phyloP scores from a whole-genome alignment of 2,113 vertebrate species.

The Dasyprocta punctata region DNA sequence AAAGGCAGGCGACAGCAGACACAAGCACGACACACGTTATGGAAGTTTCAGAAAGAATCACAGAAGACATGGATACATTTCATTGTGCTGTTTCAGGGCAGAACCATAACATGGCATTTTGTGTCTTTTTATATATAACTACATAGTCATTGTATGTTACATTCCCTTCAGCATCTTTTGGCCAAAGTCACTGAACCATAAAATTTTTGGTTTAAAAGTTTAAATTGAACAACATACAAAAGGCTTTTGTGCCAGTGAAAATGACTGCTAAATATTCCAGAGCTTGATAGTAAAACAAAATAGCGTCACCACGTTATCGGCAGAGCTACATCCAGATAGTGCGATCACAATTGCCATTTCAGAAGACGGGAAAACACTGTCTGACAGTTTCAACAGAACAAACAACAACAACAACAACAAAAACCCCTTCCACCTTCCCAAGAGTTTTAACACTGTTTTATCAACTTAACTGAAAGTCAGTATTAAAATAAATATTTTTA shows the following conservation, averaged over 20 bases:
- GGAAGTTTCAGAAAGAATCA: conserved; percentile 62
- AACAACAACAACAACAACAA: conserved; percentile 22
- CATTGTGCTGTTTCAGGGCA: conserved; percentile 68
- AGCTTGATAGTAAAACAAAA: conserved; percentile 58
- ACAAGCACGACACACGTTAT: conserved; percentile 52
- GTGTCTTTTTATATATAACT: conserved; percentile 70
- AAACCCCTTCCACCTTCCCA: conserved; percentile 37
- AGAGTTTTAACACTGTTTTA: conserved; percentile 79
- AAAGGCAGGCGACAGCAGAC: conserved; percentile 55
- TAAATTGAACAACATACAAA: conserved; percentile 67
- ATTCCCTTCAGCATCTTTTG: conserved; percentile 69
- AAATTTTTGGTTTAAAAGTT: conserved; percentile 75
- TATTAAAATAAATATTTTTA: conserved; percentile 78
- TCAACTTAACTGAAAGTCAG: conserved; percentile 72
- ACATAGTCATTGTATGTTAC: conserved; percentile 66
- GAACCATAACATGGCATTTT: conserved; percentile 53
- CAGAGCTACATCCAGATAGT: conserved; percentile 59
- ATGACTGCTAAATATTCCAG: conserved; percentile 71
- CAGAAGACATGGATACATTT: conserved; percentile 48
- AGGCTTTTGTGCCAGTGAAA: conserved; percentile 70
- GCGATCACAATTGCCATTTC: conserved; percentile 18
- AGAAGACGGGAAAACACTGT: conserved; percentile 48
- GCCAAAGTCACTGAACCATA: conserved; percentile 65
- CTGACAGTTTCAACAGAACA: conserved; percentile 51
- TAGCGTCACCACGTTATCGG: background rate